Evolutionary conservation across 2,113 vertebrate species (phyloP), one percentile per base, ranked within the genome.

Genomic region (Cichladusa arquata): DNA sequence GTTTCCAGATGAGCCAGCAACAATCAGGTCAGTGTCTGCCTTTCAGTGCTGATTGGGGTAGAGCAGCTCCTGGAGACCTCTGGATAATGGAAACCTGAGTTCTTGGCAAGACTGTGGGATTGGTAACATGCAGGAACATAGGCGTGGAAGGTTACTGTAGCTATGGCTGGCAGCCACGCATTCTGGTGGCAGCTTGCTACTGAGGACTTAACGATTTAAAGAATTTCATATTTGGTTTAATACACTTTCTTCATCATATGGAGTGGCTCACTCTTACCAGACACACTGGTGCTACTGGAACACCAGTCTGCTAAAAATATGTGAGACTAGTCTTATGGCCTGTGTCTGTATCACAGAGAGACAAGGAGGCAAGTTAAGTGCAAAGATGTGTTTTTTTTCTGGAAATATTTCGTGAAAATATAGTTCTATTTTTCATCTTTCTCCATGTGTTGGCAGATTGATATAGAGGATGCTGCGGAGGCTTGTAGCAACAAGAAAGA

Each of bases 201-300:
- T 58, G 34, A 83, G 3, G 11, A 67, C 36, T 47, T 62, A 8
- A 8, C 61, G 50, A 60, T 42, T 10, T 13, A 72, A 56, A 76
- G 23, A 72, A 23, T 57, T 91, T n/a, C 0, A 0, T 61, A 23
- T n/a, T 44, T 84, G 58, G 65, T 57, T n/a, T n/a, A 56, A 47
- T 36, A 18, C 65, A 33, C 56, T 77, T 48, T 67, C 19, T 93
- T 50, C 11, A 31, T 24, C 7, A 3, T 14, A 15, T 11, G 76
- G 8, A 53, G 17, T 31, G 6, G 10, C 31, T 69, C 34, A 14
- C 6, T 62, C 40, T 66, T 36, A 53, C 3, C 17, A 53, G 31
- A 80, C 6, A 3, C 33, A 15, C 33, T 0, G 0, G 24, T 60
- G 29, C 22, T 72, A 72, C 12, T 31, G 13, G 45, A 78, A 54